Evolutionary conservation across 2,797 vertebrate species (phyloP), one percentile per base, ranked within the genome.

Genomic region (Sebastes hopkinsi): DNA sequence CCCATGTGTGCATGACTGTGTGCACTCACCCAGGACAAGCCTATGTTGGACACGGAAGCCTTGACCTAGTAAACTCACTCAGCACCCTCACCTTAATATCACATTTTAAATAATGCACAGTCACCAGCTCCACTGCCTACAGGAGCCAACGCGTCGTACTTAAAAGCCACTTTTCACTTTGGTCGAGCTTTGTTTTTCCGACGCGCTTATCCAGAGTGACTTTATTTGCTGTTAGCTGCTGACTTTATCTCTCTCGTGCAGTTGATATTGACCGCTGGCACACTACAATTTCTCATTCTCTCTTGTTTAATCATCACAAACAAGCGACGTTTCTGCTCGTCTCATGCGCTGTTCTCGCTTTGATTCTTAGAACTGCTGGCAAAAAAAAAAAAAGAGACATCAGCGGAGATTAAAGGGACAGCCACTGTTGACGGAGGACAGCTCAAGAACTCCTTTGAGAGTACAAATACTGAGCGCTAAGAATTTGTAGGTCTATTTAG

Each of bases 31-130:
- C 22, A 75, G 67, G 66, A 89, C 27, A 11, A 70, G 66, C 69
- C 67, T 38, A 64, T 68, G 38, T 38, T 65, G 74, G 79, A 86
- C 82, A 77, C 0, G 1, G 2, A 85, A 25, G 52, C 69, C 55
- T 69, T 82, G 87, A 90, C 90, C 88, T 50, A 89, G 77, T 89
- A 83, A 91, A 89, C 83, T 73, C 71, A 58, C 42, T 36, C 52
- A 78, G 73, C 60, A 85, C 64, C 76, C 59, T 81, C 69, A 81
- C 81, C 80, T 89, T 82, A 70, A 87, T 82, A 88, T 85, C 81
- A 68, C 73, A 20, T 81, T 77, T 81, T 92, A 81, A 91, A 92
- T 88, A 88, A 87, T 88, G 78, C 73, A 80, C 62, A 25, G 56
- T 82, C 65, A 83, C 81, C 73, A 81, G 77, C 67, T 72, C 1